Evolutionary conservation across 92 coral and sea anemone species (phyloP), one percentile per base, ranked within the genome.

Genomic region (Zoanthus sansibaricus): DNA sequence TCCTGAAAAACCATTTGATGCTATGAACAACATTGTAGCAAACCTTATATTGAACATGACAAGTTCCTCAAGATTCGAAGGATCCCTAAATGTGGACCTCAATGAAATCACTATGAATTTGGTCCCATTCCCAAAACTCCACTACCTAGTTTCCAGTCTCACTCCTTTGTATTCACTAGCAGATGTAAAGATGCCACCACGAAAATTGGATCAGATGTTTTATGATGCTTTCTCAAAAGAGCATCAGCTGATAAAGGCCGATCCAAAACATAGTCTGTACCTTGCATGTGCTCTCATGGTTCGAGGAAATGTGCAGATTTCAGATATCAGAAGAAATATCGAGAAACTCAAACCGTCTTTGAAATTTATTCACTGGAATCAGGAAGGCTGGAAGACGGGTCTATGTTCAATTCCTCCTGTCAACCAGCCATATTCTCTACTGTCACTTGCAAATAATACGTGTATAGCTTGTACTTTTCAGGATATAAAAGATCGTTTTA

Each of bases 371-470:
- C 95, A 97, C 82, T 97, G 99, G 99, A 97, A 97, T 82, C 98
- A 94, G 61, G 98, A 96, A 54, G 99, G 99, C 13, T 97, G 99
- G 99, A 97, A 97, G 68, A 97, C 98, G 14, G 99, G 99, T 0
- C 69, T 97, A 77, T 97, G 98, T 73, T 95, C 99, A 3, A 96
- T 97, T 0, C 92, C 99, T 0, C 99, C 99, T 13, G 99, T 97
- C 4, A 97, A 97, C 2, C 95, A 97, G 47, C 99, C 99, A 0
- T 97, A 97, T 74, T 95, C 99, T 3, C 94, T 97, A 16, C 73
- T 97, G 42, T 77, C 99, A 1, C 93, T 97, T 6, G 97, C 98
- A 31, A 97, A 97, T 76, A 97, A 97, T 78, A 95, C 99, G n/a
- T 97, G 99, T 67, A 92, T 97, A 21, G 91, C 89, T 80, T 89